Evolutionary conservation across 2,888 invertebrate species (phyloP), one percentile per base, ranked within the genome.

Genomic region (Minunthozetes semirufus): DNA sequence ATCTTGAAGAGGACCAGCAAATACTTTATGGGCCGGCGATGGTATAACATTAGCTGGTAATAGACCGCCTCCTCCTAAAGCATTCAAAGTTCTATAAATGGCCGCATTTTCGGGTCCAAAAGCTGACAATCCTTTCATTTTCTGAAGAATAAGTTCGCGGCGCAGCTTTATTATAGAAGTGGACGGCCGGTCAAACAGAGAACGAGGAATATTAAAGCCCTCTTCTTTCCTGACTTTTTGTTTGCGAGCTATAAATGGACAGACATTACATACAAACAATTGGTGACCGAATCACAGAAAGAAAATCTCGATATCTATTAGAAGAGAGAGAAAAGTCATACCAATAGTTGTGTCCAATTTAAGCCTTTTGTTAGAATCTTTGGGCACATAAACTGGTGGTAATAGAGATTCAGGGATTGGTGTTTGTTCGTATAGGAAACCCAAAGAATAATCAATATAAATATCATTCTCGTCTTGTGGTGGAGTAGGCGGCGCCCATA

Each of bases 401-500:
- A 93, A 84, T 81, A 90, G 89, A 1, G 89, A 85, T 81, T 93
- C 95, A 11, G 90, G 85, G 87, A 93, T 91, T 79, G 87, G 85
- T 8, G 81, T 81, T 8, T 83, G 83, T 77, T 94, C 91, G 84
- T 97, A 97, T 77, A 96, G 87, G 82, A 93, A 91, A 77, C 89
- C 88, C 83, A 93, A 85, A 77, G 91, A 89, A 79, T 88, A 87
- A 83, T 97, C 96, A 79, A 93, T 89, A 85, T 94, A 94, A 75
- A 94, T 87, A 83, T 97, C 97, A 81, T 90, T 89, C 81, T 94
- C 94, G 82, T 92, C 92, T 82, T 91, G 89, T 15, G 97, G 96
- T 76, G 97, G 97, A 25, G 97, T 97, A 75, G 96, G 97, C 74
- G 97, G 97, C 80, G 92, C 89, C 96, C 97, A 98, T 87, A 94